These are phyloP conservation scores for Elanus axillaris DNA, from an alignment of 2,113 vertebrate species.

Conservation along the genomic window DNA sequence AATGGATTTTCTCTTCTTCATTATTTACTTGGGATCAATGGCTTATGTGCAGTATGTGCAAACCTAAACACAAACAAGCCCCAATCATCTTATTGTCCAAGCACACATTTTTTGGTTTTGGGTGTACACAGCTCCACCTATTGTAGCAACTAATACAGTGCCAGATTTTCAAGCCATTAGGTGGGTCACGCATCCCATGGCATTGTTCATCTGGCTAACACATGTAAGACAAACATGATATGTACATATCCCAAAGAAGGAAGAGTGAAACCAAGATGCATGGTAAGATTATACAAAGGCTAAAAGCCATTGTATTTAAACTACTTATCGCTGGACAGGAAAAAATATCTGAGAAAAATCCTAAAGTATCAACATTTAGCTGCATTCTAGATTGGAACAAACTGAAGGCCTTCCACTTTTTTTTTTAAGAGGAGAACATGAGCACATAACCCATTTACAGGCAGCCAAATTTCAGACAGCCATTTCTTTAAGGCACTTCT, in stretches of 20 bases:
- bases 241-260: background rate
- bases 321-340: background rate
- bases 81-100: background rate
- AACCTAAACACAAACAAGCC: conserved; percentile 12
- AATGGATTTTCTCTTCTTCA: background rate
- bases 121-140: background rate
- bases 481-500: background rate
- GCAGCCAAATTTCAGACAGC: background rate
- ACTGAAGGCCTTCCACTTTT: background rate
- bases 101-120: background rate
- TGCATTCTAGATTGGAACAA: background rate
- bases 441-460: background rate
- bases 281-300: background rate
- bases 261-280: background rate
- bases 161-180: background rate
- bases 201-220: conserved; percentile 3
- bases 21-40: background rate
- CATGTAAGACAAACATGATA: background rate
- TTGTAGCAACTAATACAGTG: background rate
- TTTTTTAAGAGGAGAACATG: background rate
- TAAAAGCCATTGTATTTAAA: background rate
- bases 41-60: background rate
- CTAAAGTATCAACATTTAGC: background rate
- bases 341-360: background rate
- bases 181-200: background rate